These are phyloP conservation scores for Alaudala cheleensis DNA, from an alignment of 2,113 vertebrate species.

Conservation along the genomic window DNA sequence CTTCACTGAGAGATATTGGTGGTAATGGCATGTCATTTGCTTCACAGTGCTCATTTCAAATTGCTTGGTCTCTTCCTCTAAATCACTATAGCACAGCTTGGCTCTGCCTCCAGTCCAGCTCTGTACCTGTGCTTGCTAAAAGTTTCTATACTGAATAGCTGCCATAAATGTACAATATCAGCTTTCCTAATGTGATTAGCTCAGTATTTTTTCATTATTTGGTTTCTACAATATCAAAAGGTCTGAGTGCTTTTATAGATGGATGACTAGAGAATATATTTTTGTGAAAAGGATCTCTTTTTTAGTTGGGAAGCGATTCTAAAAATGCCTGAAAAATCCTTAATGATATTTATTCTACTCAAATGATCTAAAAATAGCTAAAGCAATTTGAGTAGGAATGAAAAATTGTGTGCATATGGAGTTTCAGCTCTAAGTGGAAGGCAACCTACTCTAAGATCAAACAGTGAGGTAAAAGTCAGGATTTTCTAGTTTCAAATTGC, in stretches of 20 bases:
- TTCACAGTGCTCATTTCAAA: not conserved
- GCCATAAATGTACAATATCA: not conserved
- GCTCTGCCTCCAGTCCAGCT: not conserved
- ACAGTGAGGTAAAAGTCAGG: slow-evolving; percentile 5
- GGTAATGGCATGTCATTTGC: not conserved
- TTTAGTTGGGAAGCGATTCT: not conserved
- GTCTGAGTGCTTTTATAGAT: not conserved
- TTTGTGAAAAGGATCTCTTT: not conserved
- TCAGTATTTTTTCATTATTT: slow-evolving; percentile 19
- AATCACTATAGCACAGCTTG: not conserved
- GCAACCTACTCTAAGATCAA: slow-evolving; percentile 21
- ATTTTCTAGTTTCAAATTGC: not conserved
- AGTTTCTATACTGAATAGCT: not conserved
- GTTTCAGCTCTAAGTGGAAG: not conserved
- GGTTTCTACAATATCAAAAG: not conserved
- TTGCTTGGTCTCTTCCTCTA: not conserved
- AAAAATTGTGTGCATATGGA: not conserved
- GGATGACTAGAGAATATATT: not conserved
- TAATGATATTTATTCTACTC: slow-evolving; percentile 52
- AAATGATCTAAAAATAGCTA: slow-evolving; percentile 56
- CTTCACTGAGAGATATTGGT: not conserved
- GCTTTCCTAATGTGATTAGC: slow-evolving; percentile 19
- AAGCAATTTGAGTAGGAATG: slow-evolving; percentile 22
- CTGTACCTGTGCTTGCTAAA: not conserved
- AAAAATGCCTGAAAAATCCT: slow-evolving; percentile 24